Conservation (phyloP, 2,888 invertebrate species). For the Cataglyphis altisquamis region DNA sequence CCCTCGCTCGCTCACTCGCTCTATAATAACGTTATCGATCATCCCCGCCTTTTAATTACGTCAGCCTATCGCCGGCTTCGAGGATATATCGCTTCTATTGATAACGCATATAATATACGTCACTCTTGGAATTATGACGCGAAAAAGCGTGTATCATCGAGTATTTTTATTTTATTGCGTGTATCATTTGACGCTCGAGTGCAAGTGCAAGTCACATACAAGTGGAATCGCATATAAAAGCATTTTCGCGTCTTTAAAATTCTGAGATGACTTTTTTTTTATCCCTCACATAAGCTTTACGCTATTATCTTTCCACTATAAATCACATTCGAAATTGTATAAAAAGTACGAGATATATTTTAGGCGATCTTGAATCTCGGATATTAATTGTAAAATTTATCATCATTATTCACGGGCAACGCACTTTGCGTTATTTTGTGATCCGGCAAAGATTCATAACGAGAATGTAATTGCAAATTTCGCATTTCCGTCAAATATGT, state of each 20-base stretch:
- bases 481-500: background rate
- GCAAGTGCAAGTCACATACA: background rate
- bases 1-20: conserved; percentile 30
- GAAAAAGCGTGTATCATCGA: conserved; percentile 34
- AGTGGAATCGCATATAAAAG: conserved; percentile 1
- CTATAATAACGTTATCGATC: conserved; percentile 56
- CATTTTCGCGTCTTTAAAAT: background rate
- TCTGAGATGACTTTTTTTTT: background rate
- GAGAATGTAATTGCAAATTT: background rate
- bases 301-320: background rate
- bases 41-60: conserved; percentile 54
- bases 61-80: conserved; percentile 43
- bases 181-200: background rate
- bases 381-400: background rate
- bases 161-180: conserved; percentile 12
- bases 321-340: background rate
- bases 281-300: no score
- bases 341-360: background rate
- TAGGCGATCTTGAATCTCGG: conserved; percentile 33
- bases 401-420: background rate
- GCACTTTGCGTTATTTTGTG: background rate
- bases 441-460: no score
- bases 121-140: conserved; percentile 31
- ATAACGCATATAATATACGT: conserved; percentile 48
- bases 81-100: conserved; percentile 44